Percentiles rank a stretch among this genome's conserved stretches.
Conservation (phyloP, 64 coral and sea anemone genomes). For the Dendronephthya gigantea region DNA sequence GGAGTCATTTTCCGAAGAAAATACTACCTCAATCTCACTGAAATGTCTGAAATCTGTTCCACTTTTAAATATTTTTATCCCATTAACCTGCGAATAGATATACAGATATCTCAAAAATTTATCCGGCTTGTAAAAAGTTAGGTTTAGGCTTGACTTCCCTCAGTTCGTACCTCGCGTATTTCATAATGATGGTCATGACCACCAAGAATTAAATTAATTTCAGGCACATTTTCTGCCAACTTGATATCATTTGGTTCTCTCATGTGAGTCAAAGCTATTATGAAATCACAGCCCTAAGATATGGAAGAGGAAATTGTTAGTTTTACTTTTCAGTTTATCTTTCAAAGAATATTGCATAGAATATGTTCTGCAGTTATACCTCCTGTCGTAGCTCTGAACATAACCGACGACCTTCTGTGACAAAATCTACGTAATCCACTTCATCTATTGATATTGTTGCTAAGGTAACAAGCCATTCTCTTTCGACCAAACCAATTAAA, state of each 20-base stretch:
- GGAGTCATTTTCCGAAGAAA: background rate
- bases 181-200: conserved; percentile 97
- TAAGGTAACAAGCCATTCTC: conserved; percentile 91
- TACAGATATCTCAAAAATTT: background rate
- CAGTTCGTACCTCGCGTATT: conserved; percentile 53
- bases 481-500: conserved; percentile 80
- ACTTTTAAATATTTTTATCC: conserved; percentile 16
- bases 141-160: too few relatives aligned
- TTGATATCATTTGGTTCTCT: conserved; percentile 71
- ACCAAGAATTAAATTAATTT: conserved; percentile 85
- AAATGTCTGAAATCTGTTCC: conserved; percentile 3
- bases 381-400: conserved; percentile 58
- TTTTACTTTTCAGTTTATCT: too few relatives aligned
- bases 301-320: too few relatives aligned
- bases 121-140: too few relatives aligned
- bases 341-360: too few relatives aligned
- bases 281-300: conserved; percentile 71
- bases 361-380: too few relatives aligned
- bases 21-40: background rate
- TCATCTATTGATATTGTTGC: conserved; percentile 79
- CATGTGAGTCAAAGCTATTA: conserved; percentile 95
- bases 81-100: background rate
- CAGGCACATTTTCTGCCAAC: conserved; percentile 56
- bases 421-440: conserved; percentile 74
- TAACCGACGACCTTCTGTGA: conserved; percentile 56